Evolutionary conservation across 2,113 vertebrate genomes (phyloP).

Genomic region (Cyanoramphus novaezelandiae): DNA sequence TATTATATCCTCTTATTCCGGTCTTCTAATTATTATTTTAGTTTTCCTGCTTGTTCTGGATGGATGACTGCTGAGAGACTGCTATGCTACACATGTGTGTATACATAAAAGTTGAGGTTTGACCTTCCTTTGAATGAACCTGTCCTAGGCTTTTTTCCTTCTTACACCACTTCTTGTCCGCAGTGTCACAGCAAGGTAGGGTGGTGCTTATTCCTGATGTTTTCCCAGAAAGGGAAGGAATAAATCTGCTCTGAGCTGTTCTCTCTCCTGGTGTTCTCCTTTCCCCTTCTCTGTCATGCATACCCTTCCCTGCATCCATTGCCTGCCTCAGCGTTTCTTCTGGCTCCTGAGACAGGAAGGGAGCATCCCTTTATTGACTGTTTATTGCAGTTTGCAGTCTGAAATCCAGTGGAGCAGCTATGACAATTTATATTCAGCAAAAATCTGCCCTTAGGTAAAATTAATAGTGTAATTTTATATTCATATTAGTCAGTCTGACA

Average conservation of each 20-base stretch:
- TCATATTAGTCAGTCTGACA: not conserved
- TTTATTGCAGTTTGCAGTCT: not conserved
- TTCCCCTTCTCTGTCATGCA: not conserved
- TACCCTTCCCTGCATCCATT: accelerated
- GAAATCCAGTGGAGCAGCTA: not conserved
- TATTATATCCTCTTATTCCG: not conserved
- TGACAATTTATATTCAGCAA: not conserved
- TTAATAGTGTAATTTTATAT: not conserved
- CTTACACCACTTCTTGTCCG: not conserved
- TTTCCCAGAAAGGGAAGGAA: not conserved
- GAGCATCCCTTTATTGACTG: not conserved
- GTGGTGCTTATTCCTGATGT: not conserved
- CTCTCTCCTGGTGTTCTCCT: not conserved
- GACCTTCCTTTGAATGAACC: not conserved
- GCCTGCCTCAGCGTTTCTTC: not conserved
- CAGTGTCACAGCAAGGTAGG: not conserved
- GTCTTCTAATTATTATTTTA: not conserved
- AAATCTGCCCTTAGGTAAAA: not conserved
- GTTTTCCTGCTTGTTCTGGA: not conserved
- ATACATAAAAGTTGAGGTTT: accelerated
- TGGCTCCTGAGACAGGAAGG: not conserved
- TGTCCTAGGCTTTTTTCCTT: not conserved
- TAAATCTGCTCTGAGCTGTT: not conserved
- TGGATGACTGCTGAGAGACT: not conserved
- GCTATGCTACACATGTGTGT: no score